Evolutionary conservation across 1,140 invertebrate species (phyloP), one percentile per base, ranked within the genome.

Genomic region (Fopius arisanus): DNA sequence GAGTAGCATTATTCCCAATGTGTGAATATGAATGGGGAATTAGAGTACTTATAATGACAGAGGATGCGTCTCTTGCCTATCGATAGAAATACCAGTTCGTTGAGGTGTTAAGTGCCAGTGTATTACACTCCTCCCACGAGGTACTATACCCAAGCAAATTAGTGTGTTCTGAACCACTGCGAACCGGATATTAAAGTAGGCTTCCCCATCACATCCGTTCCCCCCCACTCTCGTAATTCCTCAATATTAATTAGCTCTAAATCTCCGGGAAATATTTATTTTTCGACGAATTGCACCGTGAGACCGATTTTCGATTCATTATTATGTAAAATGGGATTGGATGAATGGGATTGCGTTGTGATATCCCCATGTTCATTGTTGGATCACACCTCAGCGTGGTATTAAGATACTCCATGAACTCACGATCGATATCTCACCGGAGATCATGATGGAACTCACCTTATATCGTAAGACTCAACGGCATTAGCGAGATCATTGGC

Each of bases 391-490:
- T n/a, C n/a, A n/a, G n/a, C n/a, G n/a, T n/a, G n/a, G n/a, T n/a
- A n/a, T n/a, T n/a, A n/a, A n/a, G n/a, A n/a, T n/a, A n/a, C n/a
- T n/a, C 3, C 9, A 62, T 23, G 54, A 62, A 26, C n/a, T n/a
- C n/a, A n/a, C n/a, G n/a, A n/a, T n/a, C 12, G 12, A 28, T 28
- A 29, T 33, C 33, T 65, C 28, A 16, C 4, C 29, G 10, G 26
- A 0, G 7, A 14, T 65, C 2, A 33, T 1, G 2, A 16, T 16
- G 2, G 1, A 31, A 65, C 26, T 16, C 33, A 94, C 93, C 92
- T 94, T 90, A 94, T 94, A 81, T 92, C 93, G 81, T 94, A 95
- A 5, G 92, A 91, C 72, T 83, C 86, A 62, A 87, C 86, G 43
- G 90, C 89, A 23, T 90, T 91, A 6, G 90, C 91, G 28, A 95